Conservation (phyloP, 2,888 invertebrate species). For the Cephus rjabovi region DNA sequence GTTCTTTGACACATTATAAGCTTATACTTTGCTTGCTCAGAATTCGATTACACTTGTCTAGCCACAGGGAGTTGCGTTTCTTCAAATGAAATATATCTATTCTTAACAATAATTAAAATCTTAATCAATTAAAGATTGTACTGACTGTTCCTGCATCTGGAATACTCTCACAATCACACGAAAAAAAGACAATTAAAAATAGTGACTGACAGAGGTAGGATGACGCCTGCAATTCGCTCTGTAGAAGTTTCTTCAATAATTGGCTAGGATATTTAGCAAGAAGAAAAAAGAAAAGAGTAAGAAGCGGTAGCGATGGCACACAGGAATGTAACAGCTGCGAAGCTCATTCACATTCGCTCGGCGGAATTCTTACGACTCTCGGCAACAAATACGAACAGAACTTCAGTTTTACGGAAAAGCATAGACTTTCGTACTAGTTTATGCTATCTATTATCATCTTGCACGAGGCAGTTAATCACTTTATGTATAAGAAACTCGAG, state of each 20-base stretch:
- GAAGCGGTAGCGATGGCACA: constrained; percentile 55
- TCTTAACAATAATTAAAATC: background rate
- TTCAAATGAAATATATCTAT: background rate
- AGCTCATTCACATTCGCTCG: constrained; percentile 62
- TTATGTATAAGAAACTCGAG: background rate
- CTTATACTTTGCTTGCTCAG: background rate
- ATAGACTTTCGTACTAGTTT: background rate
- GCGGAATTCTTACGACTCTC: constrained; percentile 58
- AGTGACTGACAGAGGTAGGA: background rate
- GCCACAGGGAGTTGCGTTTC: background rate
- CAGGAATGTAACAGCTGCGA: constrained; percentile 63
- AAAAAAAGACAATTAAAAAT: background rate
- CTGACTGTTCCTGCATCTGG: background rate
- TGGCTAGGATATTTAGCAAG: constrained; percentile 16
- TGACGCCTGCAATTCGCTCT: background rate
- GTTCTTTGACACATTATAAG: no score
- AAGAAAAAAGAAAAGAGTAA: constrained; percentile 37
- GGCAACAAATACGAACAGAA: background rate
- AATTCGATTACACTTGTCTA: background rate
- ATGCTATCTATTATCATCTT: background rate
- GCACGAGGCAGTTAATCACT: background rate
- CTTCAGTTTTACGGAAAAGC: background rate
- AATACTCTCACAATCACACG: no score
- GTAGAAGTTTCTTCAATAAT: background rate
- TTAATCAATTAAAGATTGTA: background rate